Conservation (phyloP, 1,140 invertebrate genomes). For the Sycobia sp. region DNA sequence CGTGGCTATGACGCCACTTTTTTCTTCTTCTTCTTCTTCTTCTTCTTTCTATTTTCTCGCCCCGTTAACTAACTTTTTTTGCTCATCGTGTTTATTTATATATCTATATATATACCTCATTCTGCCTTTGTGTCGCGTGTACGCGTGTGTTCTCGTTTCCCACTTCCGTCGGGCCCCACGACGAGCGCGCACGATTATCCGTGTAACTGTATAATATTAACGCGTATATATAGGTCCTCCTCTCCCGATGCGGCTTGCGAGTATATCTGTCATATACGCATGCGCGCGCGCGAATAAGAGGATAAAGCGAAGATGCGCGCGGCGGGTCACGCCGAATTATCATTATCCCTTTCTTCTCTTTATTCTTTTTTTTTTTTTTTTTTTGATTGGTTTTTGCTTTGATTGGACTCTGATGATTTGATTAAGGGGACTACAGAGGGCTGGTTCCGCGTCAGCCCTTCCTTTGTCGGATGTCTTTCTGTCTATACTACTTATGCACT, state of each 20-base stretch:
- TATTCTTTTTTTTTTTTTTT: too few relatives aligned
- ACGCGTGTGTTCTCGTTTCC: slow-evolving; percentile 21
- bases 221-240: too few relatives aligned
- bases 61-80: too few relatives aligned
- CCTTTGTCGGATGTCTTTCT: not conserved
- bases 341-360: too few relatives aligned
- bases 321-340: too few relatives aligned
- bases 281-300: not conserved
- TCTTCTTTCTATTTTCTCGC: too few relatives aligned
- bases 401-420: not conserved
- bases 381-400: slow-evolving; percentile 15
- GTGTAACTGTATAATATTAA: too few relatives aligned
- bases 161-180: too few relatives aligned
- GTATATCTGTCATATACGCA: not conserved
- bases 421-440: not conserved
- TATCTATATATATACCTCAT: slow-evolving; percentile 10
- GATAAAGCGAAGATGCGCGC: not conserved
- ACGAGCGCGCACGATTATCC: too few relatives aligned
- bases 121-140: slow-evolving; percentile 18
- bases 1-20: slow-evolving; percentile 5
- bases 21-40: too few relatives aligned
- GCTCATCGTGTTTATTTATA: slow-evolving; percentile 14
- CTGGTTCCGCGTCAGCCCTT: not conserved
- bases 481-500: too few relatives aligned
- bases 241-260: too few relatives aligned